Evolutionary conservation across 2,888 invertebrate genomes (phyloP), one percentile per base, ranked within the genome.

Genomic region (Baronia brevicornis): DNA sequence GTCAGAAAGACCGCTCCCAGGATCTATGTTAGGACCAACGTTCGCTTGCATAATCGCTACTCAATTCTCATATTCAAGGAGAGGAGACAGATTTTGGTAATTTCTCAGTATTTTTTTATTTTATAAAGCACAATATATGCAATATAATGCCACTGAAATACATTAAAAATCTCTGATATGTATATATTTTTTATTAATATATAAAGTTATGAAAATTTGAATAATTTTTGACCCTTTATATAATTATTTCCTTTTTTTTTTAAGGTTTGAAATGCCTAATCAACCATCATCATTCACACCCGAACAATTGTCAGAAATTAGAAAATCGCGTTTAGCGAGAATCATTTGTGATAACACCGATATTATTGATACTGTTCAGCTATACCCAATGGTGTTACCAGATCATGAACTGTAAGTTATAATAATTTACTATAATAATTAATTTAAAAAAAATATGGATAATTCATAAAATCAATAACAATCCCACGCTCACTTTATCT

Each of bases 21-120:
- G 95, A 23, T 95, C 95, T 33, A 93, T 97, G 91, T 86, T 97
- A 39, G 97, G 97, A 28, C 96, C 97, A 1, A 95, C 96, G 28
- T 97, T 97, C 60, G 95, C 95, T 30, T 97, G 97, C 62, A 87
- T 97, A 41, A 96, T 97, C 53, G 97, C 95, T 12, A 94, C 94
- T 12, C 96, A 97, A 72, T 95, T 97, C 84, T 93, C 93, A 51
- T 93, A 94, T 60, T 88, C 95, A 1, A 89, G 95, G 65, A 87
- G 93, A 48, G 95, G 96, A 39, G 97, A 97, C 73, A 88, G 97
- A 67, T 97, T 96, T 71, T 97, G 96, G 96, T 87, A 58, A 72
- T 69, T 46, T 34, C 9, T 22, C 7, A 3, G 4, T 6, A 6
- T 17, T 10, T 13, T 9, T 3, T 5, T 12, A 9, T 22, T 22